Evolutionary conservation across 2,113 vertebrate species (phyloP), one percentile per base, ranked within the genome.

Genomic region (Etia nguti): DNA sequence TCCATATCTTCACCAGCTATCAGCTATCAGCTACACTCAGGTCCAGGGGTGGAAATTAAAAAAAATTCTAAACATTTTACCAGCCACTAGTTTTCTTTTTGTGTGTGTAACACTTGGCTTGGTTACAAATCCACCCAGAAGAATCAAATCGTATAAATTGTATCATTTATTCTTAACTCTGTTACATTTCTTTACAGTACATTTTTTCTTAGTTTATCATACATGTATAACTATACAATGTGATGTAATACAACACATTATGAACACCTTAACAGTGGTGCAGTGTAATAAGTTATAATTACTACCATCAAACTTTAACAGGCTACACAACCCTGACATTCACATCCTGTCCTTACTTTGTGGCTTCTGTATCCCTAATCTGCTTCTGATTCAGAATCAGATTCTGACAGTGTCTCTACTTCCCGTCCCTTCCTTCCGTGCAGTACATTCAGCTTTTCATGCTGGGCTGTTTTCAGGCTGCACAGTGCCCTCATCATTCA

Each of bases 41-140:
- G 13, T 29, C 13, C 41, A 2, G 0, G 60, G 60, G 34, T 65
- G 60, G 60, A 38, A 38, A n/a, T 10, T 38, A 12, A 38, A 38
- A 12, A 12, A 2, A n/a, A 1, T 65, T 13, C 18, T 20, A 38
- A 65, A 20, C 31, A 62, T 62, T 62, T 62, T n/a, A 36, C 29
- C 31, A 3, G 59, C 59, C 0, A 0, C 60, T 12, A 0, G 18
- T 65, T 65, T 38, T 10, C 9, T 38, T 38, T 38, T 36, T 2
- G 29, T 65, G 60, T n/a, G 20, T 52, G 31, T 11, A n/a, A 62
- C 59, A 36, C 36, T 62, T 62, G 31, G 6, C 31, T 8, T 34
- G 6, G 6, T 34, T 34, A 7, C 34, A 34, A 34, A 34, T 34
- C 34, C 34, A 2, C 34, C 7, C 60, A 0, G 10, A 65, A 36